Conservation (phyloP, 2,888 invertebrate species). For the Lasiommata megera region DNA sequence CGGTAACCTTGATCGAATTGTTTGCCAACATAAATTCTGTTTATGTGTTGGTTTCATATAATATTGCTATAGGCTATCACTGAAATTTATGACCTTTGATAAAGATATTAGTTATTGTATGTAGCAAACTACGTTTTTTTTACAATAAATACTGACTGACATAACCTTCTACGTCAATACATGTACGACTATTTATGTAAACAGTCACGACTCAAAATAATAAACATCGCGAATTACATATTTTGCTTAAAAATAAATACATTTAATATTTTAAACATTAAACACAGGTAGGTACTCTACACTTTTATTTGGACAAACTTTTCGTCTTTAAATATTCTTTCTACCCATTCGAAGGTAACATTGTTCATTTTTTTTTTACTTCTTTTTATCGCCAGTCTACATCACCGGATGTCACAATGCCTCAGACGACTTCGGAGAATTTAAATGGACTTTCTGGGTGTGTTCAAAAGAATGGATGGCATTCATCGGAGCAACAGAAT, state of each 20-base stretch:
- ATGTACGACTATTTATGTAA: neutral
- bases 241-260: neutral
- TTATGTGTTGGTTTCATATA: neutral
- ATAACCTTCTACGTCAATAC: neutral
- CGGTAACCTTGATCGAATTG: constrained; percentile 23
- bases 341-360: no score
- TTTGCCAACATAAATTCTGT: constrained; percentile 18
- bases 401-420: constrained; percentile 20
- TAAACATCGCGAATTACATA: neutral
- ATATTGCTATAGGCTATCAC: neutral
- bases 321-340: no score
- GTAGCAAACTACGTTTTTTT: neutral
- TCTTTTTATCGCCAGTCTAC: constrained; percentile 27
- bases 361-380: constrained; percentile 9
- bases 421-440: constrained; percentile 22
- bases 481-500: constrained; percentile 34
- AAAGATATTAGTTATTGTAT: neutral
- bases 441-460: constrained; percentile 41
- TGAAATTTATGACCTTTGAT: constrained; percentile 6
- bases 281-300: no score
- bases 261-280: no score
- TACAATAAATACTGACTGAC: neutral
- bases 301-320: no score
- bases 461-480: constrained; percentile 36
- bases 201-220: neutral